Percentiles rank a stretch among this genome's conserved stretches.
These are phyloP conservation scores for Drosophila pseudoananassae DNA, from an alignment of 1,140 invertebrate species.

Conservation along the genomic window DNA sequence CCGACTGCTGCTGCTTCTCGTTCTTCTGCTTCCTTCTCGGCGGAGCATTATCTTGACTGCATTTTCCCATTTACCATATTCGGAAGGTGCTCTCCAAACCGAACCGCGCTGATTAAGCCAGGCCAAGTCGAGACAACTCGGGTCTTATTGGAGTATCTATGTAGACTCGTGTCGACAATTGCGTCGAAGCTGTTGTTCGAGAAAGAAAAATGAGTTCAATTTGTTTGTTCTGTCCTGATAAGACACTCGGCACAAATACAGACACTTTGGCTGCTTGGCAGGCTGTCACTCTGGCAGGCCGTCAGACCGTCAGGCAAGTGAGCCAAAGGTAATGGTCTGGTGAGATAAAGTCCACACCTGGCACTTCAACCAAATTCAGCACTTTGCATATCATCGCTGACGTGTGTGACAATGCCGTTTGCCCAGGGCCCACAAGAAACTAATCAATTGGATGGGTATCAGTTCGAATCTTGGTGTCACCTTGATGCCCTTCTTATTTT, in stretches of 20 bases:
- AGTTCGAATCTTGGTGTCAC: background rate
- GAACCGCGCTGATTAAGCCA: slow-evolving; percentile 65
- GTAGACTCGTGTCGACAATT: slow-evolving; percentile 57
- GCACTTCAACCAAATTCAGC: slow-evolving; percentile 25
- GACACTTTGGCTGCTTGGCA: background rate
- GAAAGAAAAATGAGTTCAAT: slow-evolving; percentile 80
- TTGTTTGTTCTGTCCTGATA: slow-evolving; percentile 61
- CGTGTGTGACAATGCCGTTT: slow-evolving; percentile 46
- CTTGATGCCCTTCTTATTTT: background rate
- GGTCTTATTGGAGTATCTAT: slow-evolving; percentile 69
- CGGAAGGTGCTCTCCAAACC: slow-evolving; percentile 41
- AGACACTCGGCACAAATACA: slow-evolving; percentile 17
- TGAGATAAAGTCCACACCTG: slow-evolving; percentile 39
- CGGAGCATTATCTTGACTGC: slow-evolving; percentile 54
- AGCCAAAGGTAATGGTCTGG: slow-evolving; percentile 1
- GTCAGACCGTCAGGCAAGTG: slow-evolving; percentile 5
- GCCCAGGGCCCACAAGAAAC: slow-evolving; percentile 38
- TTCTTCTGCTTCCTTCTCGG: slow-evolving; percentile 6
- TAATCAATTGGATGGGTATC: slow-evolving; percentile 58
- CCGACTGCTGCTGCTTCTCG: slow-evolving; percentile 8
- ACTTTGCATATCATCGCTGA: slow-evolving; percentile 65
- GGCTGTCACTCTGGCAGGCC: background rate
- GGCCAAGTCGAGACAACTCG: slow-evolving; percentile 55
- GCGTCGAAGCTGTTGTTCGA: slow-evolving; percentile 73
- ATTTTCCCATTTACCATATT: slow-evolving; percentile 79